A percentile compares a stretch with the other conserved stretches of the same genome.
Conservation (phyloP, 2,113 vertebrate genomes). For the Oreochromis aureus region DNA sequence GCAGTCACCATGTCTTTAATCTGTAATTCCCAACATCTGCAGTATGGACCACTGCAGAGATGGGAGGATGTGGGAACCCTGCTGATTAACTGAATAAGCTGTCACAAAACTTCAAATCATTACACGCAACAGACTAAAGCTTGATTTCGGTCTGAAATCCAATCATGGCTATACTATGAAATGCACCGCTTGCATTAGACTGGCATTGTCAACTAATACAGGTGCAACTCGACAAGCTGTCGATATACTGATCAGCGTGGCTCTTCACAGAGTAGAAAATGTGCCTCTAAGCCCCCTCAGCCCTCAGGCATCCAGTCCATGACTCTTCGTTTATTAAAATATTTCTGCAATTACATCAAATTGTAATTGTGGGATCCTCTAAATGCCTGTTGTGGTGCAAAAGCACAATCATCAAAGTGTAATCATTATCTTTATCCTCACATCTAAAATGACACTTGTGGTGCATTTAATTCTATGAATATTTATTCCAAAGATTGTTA, state of each 20-base stretch:
- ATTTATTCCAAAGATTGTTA: not conserved
- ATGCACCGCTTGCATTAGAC: not conserved
- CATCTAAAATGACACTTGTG: not conserved
- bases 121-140: not conserved
- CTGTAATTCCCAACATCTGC: not conserved
- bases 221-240: not conserved
- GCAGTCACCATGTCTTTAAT: not conserved
- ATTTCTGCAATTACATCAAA: not conserved
- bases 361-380: not conserved
- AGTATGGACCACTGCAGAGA: not conserved
- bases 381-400: not conserved
- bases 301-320: not conserved
- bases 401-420: not conserved
- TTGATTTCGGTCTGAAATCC: not conserved
- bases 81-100: not conserved
- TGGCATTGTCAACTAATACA: not conserved
- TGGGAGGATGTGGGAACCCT: not conserved
- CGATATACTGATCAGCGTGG: not conserved
- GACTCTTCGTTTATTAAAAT: not conserved
- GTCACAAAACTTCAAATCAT: not conserved
- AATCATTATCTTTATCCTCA: not conserved
- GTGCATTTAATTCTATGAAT: not conserved
- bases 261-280: not conserved
- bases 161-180: not conserved
- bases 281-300: not conserved